phyloP scores from a whole-genome alignment of 2,797 vertebrate genomes.

The Tapirus indicus region DNA sequence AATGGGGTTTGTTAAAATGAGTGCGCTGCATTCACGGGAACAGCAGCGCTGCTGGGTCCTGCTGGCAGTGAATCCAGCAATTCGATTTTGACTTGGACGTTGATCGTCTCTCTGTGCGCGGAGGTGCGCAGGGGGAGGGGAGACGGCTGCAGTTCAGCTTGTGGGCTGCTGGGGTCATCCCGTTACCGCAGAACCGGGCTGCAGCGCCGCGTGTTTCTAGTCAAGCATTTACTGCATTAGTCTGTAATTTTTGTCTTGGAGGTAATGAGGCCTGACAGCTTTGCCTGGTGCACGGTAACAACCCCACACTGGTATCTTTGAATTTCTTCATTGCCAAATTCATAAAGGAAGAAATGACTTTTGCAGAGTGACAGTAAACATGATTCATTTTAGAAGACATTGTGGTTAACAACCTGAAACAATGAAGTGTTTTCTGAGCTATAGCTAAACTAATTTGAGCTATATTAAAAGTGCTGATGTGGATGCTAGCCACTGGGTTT shows the following conservation, averaged over 20 bases:
- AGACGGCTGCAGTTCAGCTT: slow-evolving; percentile 74
- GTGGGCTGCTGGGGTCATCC: slow-evolving; percentile 81
- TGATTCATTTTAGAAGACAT: slow-evolving; percentile 86
- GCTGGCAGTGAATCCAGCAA: background rate
- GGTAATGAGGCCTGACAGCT: slow-evolving; percentile 89
- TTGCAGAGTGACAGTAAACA: slow-evolving; percentile 85
- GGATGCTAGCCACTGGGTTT: slow-evolving; percentile 52
- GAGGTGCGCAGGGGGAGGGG: background rate
- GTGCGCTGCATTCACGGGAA: slow-evolving; percentile 27
- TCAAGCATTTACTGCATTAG: slow-evolving; percentile 82
- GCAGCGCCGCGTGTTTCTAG: background rate
- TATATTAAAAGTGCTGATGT: slow-evolving; percentile 82
- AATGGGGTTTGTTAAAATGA: slow-evolving; percentile 62
- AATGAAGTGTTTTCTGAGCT: slow-evolving; percentile 77
- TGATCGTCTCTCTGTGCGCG: background rate
- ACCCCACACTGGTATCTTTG: slow-evolving; percentile 85
- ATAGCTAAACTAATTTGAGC: slow-evolving; percentile 84
- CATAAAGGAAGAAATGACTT: slow-evolving; percentile 86
- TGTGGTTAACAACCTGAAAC: slow-evolving; percentile 88
- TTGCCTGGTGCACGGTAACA: slow-evolving; percentile 85
- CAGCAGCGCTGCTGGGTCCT: background rate
- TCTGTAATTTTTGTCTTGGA: slow-evolving; percentile 88
- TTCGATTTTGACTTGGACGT: background rate
- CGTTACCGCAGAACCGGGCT: background rate
- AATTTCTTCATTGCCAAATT: slow-evolving; percentile 87